phyloP scores from a whole-genome alignment of 2,888 invertebrate genomes.

The Ectropis crepuscularia region DNA sequence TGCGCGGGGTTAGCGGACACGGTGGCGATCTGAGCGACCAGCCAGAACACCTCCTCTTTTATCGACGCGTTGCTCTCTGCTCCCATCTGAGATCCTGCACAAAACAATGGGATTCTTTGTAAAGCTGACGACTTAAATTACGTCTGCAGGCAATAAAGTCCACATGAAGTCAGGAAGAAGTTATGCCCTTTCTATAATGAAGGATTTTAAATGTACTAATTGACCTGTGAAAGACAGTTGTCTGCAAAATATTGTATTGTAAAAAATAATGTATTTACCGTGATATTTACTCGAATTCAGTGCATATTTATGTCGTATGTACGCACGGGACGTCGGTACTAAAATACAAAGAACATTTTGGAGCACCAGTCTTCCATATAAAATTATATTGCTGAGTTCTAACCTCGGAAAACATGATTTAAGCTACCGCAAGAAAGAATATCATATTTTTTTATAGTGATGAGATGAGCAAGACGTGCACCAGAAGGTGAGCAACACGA shows the following conservation, averaged over 20 bases:
- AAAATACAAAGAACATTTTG: slow-evolving; percentile 29
- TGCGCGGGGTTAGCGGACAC: slow-evolving; percentile 90
- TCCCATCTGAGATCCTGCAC: slow-evolving; percentile 35
- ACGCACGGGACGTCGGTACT: slow-evolving; percentile 23
- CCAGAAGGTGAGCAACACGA: too few relatives aligned
- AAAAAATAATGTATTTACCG: slow-evolving; percentile 16
- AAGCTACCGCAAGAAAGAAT: too few relatives aligned
- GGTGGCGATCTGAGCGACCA: slow-evolving; percentile 90
- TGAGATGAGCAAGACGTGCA: too few relatives aligned
- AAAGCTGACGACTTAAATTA: too few relatives aligned
- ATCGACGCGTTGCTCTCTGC: slow-evolving; percentile 82
- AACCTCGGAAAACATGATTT: too few relatives aligned
- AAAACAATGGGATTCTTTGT: background rate
- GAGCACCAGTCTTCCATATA: background rate
- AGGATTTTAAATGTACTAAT: too few relatives aligned
- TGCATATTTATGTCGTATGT: slow-evolving; percentile 14
- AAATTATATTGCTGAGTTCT: slow-evolving; percentile 54
- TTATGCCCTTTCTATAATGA: too few relatives aligned
- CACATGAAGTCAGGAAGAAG: too few relatives aligned
- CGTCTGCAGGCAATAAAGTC: too few relatives aligned
- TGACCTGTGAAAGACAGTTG: too few relatives aligned
- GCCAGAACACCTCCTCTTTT: slow-evolving; percentile 94
- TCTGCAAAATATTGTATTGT: background rate
- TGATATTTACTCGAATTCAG: slow-evolving; percentile 14
- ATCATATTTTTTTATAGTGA: too few relatives aligned